Conservation (phyloP, 2,888 invertebrate genomes). For the Leucophenga montana region DNA sequence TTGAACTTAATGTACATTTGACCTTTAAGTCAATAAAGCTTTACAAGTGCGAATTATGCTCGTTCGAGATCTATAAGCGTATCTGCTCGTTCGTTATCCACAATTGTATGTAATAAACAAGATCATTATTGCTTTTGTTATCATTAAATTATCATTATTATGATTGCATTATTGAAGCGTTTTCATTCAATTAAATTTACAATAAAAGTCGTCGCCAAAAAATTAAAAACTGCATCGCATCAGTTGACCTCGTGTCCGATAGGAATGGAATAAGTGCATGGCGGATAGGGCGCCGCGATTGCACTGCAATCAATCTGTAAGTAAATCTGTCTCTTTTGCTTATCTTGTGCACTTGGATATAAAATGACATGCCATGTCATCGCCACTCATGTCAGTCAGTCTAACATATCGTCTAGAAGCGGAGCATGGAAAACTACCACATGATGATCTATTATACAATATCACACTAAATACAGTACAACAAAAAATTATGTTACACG, state of each 20-base stretch:
- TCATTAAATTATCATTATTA: not conserved
- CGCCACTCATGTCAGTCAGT: not conserved
- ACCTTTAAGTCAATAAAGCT: not conserved
- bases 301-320: no score
- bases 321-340: no score
- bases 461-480: no score
- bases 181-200: not conserved
- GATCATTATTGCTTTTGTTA: not conserved
- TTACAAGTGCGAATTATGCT: not conserved
- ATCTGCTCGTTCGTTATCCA: not conserved
- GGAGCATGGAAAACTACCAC: conserved; percentile 22
- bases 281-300: no score
- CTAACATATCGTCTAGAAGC: not conserved
- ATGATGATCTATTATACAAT: not conserved
- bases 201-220: not conserved
- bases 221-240: not conserved
- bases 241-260: conserved; percentile 11
- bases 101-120: not conserved
- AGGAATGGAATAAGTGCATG: not conserved
- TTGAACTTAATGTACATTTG: conserved; percentile 1
- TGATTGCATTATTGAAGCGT: conserved; percentile 7
- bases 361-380: no score
- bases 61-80: not conserved
- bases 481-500: no score
- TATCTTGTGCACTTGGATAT: no score